Percentiles rank a stretch among this genome's conserved stretches.
Evolutionary conservation across 2,797 vertebrate genomes (phyloP).

Genomic region (Trichosurus vulpecula): DNA sequence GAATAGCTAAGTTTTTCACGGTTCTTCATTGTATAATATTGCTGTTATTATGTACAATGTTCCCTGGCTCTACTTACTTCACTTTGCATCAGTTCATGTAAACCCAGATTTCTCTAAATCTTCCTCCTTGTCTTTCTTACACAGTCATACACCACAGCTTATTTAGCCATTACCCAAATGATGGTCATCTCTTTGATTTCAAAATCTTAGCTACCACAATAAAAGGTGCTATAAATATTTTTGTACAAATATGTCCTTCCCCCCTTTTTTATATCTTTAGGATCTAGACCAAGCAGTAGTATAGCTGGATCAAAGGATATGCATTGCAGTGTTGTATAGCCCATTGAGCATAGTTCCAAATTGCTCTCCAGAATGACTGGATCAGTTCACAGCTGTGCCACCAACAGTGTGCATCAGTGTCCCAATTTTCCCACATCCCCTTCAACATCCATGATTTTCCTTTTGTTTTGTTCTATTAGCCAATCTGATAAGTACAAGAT

Average conservation of each 20-base stretch:
- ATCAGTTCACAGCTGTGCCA: neutral
- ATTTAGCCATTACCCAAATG: neutral
- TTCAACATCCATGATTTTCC: neutral
- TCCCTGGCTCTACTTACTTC: neutral
- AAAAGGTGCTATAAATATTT: neutral
- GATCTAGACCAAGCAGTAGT: neutral
- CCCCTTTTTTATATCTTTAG: neutral
- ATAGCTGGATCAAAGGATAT: neutral
- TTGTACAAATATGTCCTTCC: neutral
- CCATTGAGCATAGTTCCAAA: neutral
- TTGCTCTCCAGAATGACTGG: neutral
- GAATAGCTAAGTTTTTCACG: neutral
- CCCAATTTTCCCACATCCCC: neutral
- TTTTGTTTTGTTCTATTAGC: neutral
- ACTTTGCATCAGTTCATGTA: neutral
- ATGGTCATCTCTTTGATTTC: neutral
- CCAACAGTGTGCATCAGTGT: neutral
- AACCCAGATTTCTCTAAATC: neutral
- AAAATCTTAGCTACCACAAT: neutral
- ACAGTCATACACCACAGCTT: neutral
- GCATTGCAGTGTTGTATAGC: neutral
- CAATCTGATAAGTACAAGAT: neutral
- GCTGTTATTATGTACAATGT: neutral
- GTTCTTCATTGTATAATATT: neutral
- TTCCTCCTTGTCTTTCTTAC: neutral